Conservation (phyloP, 2,113 vertebrate genomes). For the Gulo gulo region DNA sequence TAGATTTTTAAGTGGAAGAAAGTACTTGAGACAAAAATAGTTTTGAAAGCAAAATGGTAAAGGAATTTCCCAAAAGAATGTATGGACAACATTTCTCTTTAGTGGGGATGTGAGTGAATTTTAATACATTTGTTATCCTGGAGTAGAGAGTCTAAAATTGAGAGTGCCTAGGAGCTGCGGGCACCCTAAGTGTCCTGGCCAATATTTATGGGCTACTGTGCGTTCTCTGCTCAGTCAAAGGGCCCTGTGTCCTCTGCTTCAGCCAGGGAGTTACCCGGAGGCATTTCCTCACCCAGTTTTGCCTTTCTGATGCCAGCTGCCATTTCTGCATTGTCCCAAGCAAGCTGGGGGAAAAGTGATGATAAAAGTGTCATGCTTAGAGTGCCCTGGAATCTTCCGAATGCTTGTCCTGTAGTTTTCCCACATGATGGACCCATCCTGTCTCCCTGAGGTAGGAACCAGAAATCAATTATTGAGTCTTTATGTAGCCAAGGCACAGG, state of each 20-base stretch:
- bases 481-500: background rate
- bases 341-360: background rate
- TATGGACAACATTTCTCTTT: background rate
- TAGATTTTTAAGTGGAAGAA: background rate
- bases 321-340: background rate
- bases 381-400: background rate
- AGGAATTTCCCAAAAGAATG: background rate
- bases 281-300: too few relatives aligned
- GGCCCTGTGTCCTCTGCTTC: background rate
- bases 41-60: background rate
- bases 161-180: background rate
- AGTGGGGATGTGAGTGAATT: background rate
- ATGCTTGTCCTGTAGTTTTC: background rate
- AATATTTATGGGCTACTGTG: background rate
- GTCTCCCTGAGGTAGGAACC: background rate
- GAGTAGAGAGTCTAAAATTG: background rate
- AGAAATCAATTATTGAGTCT: background rate
- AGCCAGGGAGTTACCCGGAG: background rate
- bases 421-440: background rate
- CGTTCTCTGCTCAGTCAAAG: background rate
- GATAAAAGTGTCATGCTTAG: background rate
- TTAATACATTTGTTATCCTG: background rate
- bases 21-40: background rate
- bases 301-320: background rate
- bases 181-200: background rate